phyloP scores from a whole-genome alignment of 2,888 invertebrate species.

The Scotopteryx bipunctaria region DNA sequence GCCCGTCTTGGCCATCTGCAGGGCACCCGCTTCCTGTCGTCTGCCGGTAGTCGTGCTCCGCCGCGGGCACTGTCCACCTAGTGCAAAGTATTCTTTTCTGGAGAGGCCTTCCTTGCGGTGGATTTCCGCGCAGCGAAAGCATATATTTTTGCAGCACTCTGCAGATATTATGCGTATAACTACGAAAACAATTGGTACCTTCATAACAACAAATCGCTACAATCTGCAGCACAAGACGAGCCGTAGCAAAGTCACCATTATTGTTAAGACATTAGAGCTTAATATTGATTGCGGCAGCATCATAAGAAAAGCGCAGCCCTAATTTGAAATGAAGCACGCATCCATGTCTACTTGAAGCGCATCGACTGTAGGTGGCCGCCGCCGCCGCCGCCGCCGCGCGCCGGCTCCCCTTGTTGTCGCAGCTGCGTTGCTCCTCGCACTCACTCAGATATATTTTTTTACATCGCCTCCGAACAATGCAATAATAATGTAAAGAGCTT shows the following conservation, averaged over 20 bases:
- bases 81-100: too few relatives aligned
- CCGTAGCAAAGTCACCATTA: not conserved
- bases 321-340: slow-evolving; percentile 15
- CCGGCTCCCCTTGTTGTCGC: slow-evolving; percentile 9
- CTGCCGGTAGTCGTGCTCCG: not conserved
- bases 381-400: too few relatives aligned
- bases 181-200: slow-evolving; percentile 18
- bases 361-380: too few relatives aligned
- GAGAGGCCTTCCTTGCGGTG: too few relatives aligned
- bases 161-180: slow-evolving; percentile 38
- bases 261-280: not conserved
- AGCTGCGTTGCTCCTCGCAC: slow-evolving; percentile 16
- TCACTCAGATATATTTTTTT: slow-evolving; percentile 38
- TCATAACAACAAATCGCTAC: slow-evolving; percentile 26
- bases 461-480: slow-evolving; percentile 58
- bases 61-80: too few relatives aligned
- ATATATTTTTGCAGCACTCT: slow-evolving; percentile 50
- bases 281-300: not conserved
- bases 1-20: not conserved
- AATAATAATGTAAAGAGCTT: slow-evolving; percentile 71
- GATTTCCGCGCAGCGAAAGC: too few relatives aligned
- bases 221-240: not conserved
- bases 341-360: too few relatives aligned
- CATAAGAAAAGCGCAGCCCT: slow-evolving; percentile 13
- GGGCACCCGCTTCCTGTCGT: not conserved